Conservation (phyloP, 2,113 vertebrate genomes). For the Tachuris rubrigastra region DNA sequence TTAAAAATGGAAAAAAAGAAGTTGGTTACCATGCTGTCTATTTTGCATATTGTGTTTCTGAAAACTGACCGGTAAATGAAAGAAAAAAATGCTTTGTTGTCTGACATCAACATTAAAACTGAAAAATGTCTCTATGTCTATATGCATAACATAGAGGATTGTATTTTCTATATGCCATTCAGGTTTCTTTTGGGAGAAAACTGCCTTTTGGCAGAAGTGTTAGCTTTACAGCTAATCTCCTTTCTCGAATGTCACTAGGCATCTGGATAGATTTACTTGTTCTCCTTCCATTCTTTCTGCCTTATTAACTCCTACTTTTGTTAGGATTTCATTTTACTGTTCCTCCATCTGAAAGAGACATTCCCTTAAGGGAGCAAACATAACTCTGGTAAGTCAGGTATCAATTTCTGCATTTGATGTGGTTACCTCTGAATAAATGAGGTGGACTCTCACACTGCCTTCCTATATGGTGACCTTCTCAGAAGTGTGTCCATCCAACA, state of each 20-base stretch:
- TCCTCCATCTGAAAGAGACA: neutral
- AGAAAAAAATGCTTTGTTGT: neutral
- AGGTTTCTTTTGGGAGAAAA: neutral
- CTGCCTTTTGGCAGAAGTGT: neutral
- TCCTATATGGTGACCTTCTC: neutral
- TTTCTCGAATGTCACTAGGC: neutral
- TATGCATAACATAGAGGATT: neutral
- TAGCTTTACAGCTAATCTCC: neutral
- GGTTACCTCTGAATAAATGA: neutral
- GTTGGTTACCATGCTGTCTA: neutral
- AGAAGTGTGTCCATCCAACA: neutral
- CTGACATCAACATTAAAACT: neutral
- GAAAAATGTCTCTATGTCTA: neutral
- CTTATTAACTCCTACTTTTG: neutral
- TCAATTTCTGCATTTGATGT: neutral
- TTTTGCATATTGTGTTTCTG: neutral
- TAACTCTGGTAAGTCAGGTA: neutral
- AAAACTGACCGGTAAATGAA: neutral
- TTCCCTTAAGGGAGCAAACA: neutral
- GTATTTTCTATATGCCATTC: neutral
- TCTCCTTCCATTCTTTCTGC: neutral
- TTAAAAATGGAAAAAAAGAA: neutral
- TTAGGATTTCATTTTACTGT: neutral
- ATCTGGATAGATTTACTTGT: neutral
- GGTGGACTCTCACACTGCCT: neutral